Conservation (phyloP, 2,888 invertebrate genomes). For the Osmoderma eremita region DNA sequence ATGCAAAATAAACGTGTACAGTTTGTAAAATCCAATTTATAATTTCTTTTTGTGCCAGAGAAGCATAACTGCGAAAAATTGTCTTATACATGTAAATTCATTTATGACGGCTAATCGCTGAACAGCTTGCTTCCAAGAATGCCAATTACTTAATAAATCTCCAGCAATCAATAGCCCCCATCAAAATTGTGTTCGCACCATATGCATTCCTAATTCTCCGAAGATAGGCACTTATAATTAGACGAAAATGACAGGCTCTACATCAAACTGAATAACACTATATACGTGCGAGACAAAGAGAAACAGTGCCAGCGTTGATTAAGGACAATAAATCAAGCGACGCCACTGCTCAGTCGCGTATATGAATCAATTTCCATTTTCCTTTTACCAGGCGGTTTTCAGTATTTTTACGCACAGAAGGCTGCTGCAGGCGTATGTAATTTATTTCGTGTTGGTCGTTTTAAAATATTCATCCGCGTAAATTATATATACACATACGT, state of each 20-base stretch:
- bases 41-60: no score
- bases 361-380: slow-evolving; percentile 28
- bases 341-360: neutral
- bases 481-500: slow-evolving; percentile 16
- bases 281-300: neutral
- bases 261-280: no score
- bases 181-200: no score
- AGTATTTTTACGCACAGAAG: slow-evolving; percentile 6
- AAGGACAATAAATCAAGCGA: slow-evolving; percentile 17
- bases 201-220: neutral
- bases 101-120: no score
- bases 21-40: no score
- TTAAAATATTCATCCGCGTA: slow-evolving; percentile 31
- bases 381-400: neutral
- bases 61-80: no score
- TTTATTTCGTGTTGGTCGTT: slow-evolving; percentile 21
- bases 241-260: no score
- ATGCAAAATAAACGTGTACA: no score
- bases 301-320: neutral
- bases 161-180: no score
- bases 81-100: no score
- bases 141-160: no score
- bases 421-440: neutral
- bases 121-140: no score
- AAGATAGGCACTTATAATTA: slow-evolving; percentile 3